phyloP scores from a whole-genome alignment of 2,113 vertebrate genomes.

The Podocnemis expansa region DNA sequence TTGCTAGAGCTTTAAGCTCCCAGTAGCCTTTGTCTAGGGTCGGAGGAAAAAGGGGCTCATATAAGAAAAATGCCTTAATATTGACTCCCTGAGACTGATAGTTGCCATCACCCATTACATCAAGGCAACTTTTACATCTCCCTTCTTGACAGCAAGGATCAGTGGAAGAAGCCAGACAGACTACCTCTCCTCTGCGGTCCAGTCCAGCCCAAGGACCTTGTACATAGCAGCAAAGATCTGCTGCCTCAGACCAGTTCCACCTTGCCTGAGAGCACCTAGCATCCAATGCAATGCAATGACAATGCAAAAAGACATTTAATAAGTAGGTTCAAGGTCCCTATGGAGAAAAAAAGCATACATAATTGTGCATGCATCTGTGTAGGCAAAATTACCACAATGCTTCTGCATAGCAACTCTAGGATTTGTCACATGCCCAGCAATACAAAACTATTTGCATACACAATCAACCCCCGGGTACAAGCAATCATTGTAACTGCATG shows the following conservation, averaged over 20 bases:
- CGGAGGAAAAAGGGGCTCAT: too few species aligned
- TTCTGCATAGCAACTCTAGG: neutral
- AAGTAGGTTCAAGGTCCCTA: neutral
- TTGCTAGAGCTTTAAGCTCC: neutral
- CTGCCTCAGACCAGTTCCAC: neutral
- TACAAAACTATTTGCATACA: accelerated
- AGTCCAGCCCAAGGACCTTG: neutral
- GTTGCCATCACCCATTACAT: neutral
- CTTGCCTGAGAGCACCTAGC: neutral
- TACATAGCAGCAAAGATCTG: neutral
- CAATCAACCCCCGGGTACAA: neutral
- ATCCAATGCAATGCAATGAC: accelerated
- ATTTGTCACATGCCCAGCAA: accelerated
- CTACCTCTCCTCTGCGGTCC: neutral
- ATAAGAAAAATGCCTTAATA: too few species aligned
- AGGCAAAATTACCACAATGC: neutral
- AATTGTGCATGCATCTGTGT: neutral
- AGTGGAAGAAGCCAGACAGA: neutral
- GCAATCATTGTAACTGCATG: neutral
- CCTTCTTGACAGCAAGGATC: neutral
- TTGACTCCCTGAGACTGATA: neutral
- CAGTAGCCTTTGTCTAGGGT: neutral
- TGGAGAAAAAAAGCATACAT: neutral
- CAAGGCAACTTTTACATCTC: neutral
- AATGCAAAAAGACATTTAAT: neutral